Evolutionary conservation across 2,888 invertebrate genomes (phyloP).

Genomic region (Cordilura impudica): DNA sequence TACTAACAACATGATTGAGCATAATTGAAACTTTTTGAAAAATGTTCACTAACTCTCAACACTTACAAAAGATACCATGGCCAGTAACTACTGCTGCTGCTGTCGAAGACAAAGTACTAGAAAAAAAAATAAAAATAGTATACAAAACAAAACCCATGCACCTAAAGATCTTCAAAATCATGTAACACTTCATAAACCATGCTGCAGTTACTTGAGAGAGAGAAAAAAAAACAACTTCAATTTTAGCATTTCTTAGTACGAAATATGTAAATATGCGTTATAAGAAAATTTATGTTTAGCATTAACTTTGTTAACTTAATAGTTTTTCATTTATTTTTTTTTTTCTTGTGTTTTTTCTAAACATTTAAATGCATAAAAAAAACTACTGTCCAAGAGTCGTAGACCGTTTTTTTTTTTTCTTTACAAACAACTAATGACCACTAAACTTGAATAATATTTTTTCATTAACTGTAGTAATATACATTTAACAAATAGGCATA

Average conservation of each 20-base stretch:
- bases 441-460: slow-evolving; percentile 46
- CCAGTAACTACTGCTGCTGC: background rate
- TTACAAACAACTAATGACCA: slow-evolving; percentile 40
- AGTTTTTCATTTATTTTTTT: slow-evolving; percentile 40
- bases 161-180: background rate
- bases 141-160: background rate
- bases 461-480: slow-evolving; percentile 44
- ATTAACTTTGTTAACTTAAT: slow-evolving; percentile 60
- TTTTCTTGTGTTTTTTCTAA: background rate
- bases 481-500: slow-evolving; percentile 19
- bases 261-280: slow-evolving; percentile 23
- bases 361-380: slow-evolving; percentile 20
- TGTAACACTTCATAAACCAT: background rate
- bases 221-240: background rate
- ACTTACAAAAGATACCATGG: slow-evolving; percentile 13
- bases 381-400: slow-evolving; percentile 43
- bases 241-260: background rate
- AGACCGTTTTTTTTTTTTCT: slow-evolving; percentile 17
- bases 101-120: background rate
- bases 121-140: background rate
- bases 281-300: slow-evolving; percentile 50
- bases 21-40: slow-evolving; percentile 17
- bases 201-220: background rate
- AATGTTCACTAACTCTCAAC: slow-evolving; percentile 26
- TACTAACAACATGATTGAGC: slow-evolving; percentile 44